These are phyloP conservation scores for Drosophila lacteicornis DNA, from an alignment of 1,140 invertebrate genomes.

Conservation along the genomic window DNA sequence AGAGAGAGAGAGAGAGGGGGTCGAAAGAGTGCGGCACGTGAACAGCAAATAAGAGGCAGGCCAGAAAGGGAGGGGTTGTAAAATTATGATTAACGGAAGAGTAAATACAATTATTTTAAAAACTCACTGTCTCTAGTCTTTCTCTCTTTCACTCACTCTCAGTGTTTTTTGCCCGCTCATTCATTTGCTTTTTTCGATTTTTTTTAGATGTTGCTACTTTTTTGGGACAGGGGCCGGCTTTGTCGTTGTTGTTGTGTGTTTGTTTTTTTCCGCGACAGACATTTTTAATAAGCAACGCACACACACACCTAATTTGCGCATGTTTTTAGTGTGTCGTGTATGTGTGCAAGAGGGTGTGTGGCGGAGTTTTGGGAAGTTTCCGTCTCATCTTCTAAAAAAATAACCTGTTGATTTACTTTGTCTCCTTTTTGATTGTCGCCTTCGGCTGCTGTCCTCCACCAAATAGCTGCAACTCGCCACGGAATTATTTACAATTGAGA, in stretches of 20 bases:
- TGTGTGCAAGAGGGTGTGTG: slow-evolving; percentile 8
- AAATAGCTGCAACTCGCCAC: neutral
- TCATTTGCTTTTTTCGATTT: slow-evolving; percentile 27
- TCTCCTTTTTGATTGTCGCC: neutral
- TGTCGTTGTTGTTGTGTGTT: slow-evolving; percentile 32
- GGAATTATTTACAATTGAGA: slow-evolving; percentile 7
- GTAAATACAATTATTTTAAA: slow-evolving; percentile 4
- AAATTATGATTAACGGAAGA: slow-evolving; percentile 44
- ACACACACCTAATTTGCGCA: slow-evolving; percentile 38
- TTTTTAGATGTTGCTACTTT: slow-evolving; percentile 13
- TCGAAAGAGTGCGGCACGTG: slow-evolving; percentile 15
- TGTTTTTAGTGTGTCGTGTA: slow-evolving; percentile 21
- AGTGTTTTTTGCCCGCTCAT: slow-evolving; percentile 2
- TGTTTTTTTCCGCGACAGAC: slow-evolving; percentile 61
- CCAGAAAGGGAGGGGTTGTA: slow-evolving; percentile 23
- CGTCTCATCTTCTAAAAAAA: slow-evolving; percentile 38
- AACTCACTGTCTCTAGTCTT: slow-evolving; percentile 9
- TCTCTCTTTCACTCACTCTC: slow-evolving; percentile 5
- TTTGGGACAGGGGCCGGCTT: slow-evolving; percentile 27
- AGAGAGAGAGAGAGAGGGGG: neutral
- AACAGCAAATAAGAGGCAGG: neutral
- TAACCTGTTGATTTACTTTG: slow-evolving; percentile 51
- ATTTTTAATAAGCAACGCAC: slow-evolving; percentile 69
- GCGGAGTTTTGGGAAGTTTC: slow-evolving; percentile 33
- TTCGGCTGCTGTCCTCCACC: neutral